Evolutionary conservation across 2,797 vertebrate genomes (phyloP), one percentile per base, ranked within the genome.

Genomic region (Carduelis carduelis): DNA sequence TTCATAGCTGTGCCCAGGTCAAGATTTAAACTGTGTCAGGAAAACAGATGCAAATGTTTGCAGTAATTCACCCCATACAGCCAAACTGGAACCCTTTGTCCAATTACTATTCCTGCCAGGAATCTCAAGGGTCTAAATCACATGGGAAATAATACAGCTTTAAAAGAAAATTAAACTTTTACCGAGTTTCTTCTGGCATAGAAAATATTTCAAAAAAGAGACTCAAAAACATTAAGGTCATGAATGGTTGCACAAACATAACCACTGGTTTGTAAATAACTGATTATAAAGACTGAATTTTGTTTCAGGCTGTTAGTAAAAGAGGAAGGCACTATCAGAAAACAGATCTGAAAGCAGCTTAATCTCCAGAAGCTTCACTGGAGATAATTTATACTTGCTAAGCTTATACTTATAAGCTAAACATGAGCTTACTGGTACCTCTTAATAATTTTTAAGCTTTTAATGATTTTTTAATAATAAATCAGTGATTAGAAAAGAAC

Each of bases 401-500:
- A n/a, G n/a, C n/a, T n/a, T n/a, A n/a, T n/a, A n/a, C n/a, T n/a
- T n/a, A n/a, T n/a, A n/a, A 93, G 52, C 87, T 83, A 92, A 91
- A 87, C 53, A 77, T 4, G 23, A 81, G 66, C 53, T 80, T 83
- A 83, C 76, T 97, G 77, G 63, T 83, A 65, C 83, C 65, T 91
- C 69, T 85, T 93, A 87, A 95, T 90, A 81, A 83, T 88, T 94
- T 83, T 92, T 82, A 43, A 72, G 69, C 56, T 91, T 96, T 82
- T 96, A 70, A 97, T 93, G 87, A 93, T 92, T 95, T 96, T 94
- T 97, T 94, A 93, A 89, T 94, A 96, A 75, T 4, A 41, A 93
- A 44, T 30, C 53, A 64, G 27, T 81, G 81, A 93, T 78, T 65
- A 95, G 68, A 60, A 93, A 95, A 78, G 66, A 82, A 26, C 64